A percentile compares a stretch with the other conserved stretches of the same genome.
phyloP scores from a whole-genome alignment of 2,797 vertebrate genomes.

The Spinus pinus region DNA sequence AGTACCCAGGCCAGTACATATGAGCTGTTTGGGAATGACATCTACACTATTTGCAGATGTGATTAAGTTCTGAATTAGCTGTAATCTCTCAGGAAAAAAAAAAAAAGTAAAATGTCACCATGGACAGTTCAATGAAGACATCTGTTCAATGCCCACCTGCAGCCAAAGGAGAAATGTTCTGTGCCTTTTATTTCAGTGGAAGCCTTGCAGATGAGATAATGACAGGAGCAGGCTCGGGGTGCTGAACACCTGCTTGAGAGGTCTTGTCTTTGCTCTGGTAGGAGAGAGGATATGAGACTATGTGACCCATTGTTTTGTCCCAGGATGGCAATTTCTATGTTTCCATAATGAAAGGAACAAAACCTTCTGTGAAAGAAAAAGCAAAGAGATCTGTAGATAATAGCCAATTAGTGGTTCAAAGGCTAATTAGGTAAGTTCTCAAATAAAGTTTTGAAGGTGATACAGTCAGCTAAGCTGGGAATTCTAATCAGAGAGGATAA shows the following conservation, averaged over 20 bases:
- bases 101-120: not conserved
- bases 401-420: slow-evolving; percentile 71
- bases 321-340: slow-evolving; percentile 2
- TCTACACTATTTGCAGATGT: not conserved
- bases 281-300: not conserved
- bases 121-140: slow-evolving; percentile 30
- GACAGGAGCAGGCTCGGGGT: not conserved
- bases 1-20: not conserved
- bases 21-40: not conserved
- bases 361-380: not conserved
- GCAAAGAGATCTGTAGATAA: slow-evolving; percentile 44
- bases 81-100: not conserved
- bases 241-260: not conserved
- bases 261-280: not conserved
- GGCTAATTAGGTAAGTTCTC: slow-evolving; percentile 72
- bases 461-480: slow-evolving; percentile 41
- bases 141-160: slow-evolving; percentile 15
- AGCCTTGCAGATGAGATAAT: not conserved
- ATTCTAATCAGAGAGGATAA: slow-evolving; percentile 26
- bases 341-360: slow-evolving; percentile 19
- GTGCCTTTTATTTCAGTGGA: not conserved
- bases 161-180: not conserved
- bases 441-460: slow-evolving; percentile 72
- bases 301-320: slow-evolving; percentile 37
- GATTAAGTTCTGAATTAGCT: slow-evolving; percentile 28